Base-by-base conservation (phyloP, 2,888 invertebrate genomes). In the Tethea ocularis region DNA sequence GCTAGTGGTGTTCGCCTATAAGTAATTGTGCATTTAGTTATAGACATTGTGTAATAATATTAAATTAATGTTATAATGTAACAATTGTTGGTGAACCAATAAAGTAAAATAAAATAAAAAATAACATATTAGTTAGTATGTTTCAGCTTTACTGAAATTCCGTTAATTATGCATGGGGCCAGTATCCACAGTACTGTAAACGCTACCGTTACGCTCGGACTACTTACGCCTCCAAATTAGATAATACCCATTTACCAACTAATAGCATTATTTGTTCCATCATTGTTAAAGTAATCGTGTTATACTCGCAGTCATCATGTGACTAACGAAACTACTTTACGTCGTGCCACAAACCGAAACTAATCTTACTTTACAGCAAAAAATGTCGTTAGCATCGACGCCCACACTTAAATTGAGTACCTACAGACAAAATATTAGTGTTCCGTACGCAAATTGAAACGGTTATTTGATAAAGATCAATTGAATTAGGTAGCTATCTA, bases 341-440 rank as follows among this genome's bases (percentile, higher is more conserved):
- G 59, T 71, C 64, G 68, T 67, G 67, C 72, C 66, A 46, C 64
- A 61, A 68, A 69, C 68, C 72, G 69, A 76, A 75, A 71, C 72
- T 61, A 80, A 80, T 77, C 64, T 67, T 61, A 57, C 62, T 61
- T 57, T 63, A 53, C 58, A 58, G 69, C 71, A 80, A 83, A 82
- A 82, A 81, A 80, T 71, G 72, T 80, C 77, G 71, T 82, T 77
- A 77, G 65, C 70, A 71, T 62, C 56, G 51, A 69, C 75, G 74
- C 74, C 77, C 62, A 75, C 75, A 65, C 72, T 67, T 59, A 64
- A 63, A 75, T 67, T 62, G 66, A 67, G 71, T 65, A 53, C n/a
- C n/a, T n/a, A n/a, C 57, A 56, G 58, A 66, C 66, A 68, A 71
- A 24, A 60, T 63, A 59, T 64, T 29, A 57, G 38, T 62, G 66